These are phyloP conservation scores for Oreotragus oreotragus DNA, from an alignment of 2,113 vertebrate genomes.

Conservation along the genomic window DNA sequence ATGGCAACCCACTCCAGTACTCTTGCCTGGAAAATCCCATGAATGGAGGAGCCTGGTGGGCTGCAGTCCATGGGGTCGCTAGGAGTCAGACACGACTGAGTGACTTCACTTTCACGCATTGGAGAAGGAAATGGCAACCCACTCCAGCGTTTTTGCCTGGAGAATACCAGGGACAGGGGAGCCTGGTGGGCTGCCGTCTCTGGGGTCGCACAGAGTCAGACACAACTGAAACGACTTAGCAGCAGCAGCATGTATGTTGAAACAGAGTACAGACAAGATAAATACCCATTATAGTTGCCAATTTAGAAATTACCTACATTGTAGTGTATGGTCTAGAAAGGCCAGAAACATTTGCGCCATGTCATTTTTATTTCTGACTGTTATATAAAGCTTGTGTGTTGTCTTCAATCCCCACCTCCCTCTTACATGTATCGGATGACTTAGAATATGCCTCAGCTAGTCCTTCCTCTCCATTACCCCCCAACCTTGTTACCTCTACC, in stretches of 20 bases:
- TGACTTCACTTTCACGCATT: too few species aligned
- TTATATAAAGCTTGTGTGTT: background rate
- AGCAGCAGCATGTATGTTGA: background rate
- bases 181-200: too few species aligned
- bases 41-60: too few species aligned
- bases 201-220: too few species aligned
- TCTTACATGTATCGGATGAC: background rate
- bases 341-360: background rate
- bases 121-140: too few species aligned
- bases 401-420: background rate
- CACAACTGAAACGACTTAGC: too few species aligned
- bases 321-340: background rate
- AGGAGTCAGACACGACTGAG: too few species aligned
- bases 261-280: background rate
- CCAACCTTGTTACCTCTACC: background rate
- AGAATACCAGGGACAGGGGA: too few species aligned
- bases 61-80: too few species aligned
- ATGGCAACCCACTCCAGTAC: too few species aligned
- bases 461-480: background rate
- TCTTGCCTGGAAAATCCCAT: too few species aligned
- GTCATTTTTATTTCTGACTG: background rate
- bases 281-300: background rate
- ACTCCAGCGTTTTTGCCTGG: too few species aligned
- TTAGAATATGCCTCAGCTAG: background rate
- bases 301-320: background rate